Evolutionary conservation across 2,888 invertebrate genomes (phyloP), one percentile per base, ranked within the genome.

Genomic region (Conistra vaccinii): DNA sequence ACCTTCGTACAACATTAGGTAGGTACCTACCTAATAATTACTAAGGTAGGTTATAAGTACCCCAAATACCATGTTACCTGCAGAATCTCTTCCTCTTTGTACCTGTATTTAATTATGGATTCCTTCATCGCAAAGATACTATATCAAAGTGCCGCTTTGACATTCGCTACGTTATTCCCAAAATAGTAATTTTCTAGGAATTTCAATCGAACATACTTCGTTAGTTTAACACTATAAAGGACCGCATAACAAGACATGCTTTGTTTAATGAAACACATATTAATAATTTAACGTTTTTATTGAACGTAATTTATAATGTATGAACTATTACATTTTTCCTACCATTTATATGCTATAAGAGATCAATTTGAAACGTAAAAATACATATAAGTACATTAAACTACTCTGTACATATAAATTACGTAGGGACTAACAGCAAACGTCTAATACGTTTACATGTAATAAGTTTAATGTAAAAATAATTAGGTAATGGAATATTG

Each of bases 211-310:
- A 69, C 45, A 63, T 67, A 57, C 65, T 63, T 26, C 61, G 45
- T 70, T 69, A 76, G 17, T 65, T 55, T 55, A 69, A 62, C 65
- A 70, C 29, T 17, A 42, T 53, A 68, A 29, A 62, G 63, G 32
- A 69, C 55, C 63, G 55, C 53, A 45, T 14, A 32, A 35, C 26
- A 39, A 14, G 20, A 55, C 48, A 57, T 14, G 17, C 12, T 32
- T 53, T 51, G 32, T 57, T 23, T 17, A 85, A 89, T 81, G 57
- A 93, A 92, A 93, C 85, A 82, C 87, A 79, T 84, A 78, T 80
- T 78, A 91, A 92, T 93, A 93, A 93, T 90, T 90, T 95, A 96
- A 95, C 95, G 91, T 94, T 96, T 95, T 96, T 95, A 96, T 95
- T 96, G 94, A 95, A 95, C 95, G 94, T 92, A 95, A 95, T 95